Conservation (phyloP, 2,797 vertebrate genomes). For the Sardinella longiceps region DNA sequence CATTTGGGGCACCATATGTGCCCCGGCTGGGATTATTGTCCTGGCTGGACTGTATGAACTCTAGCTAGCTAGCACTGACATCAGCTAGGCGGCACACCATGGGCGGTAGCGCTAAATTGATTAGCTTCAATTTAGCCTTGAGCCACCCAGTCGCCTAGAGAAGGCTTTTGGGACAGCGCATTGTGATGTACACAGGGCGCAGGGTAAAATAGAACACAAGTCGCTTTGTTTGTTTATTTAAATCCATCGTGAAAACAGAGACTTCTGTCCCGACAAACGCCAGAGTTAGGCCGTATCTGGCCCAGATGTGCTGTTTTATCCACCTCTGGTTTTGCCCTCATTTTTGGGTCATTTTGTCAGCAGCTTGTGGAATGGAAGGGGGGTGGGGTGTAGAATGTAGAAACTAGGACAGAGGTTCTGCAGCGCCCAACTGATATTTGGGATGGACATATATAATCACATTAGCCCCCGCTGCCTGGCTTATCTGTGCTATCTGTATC, state of each 20-base stretch:
- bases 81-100: not conserved
- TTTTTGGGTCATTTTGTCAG: not conserved
- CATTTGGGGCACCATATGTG: conserved; percentile 56
- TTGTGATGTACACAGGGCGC: not conserved
- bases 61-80: not conserved
- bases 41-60: conserved; percentile 27
- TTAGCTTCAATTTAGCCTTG: not conserved
- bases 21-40: conserved; percentile 38
- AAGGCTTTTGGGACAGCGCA: not conserved
- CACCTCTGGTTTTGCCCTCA: not conserved
- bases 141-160: not conserved
- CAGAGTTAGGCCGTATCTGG: not conserved
- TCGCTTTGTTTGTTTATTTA: not conserved
- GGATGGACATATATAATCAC: not conserved
- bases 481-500: not conserved
- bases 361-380: not conserved
- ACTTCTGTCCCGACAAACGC: not conserved
- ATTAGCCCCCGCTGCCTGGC: not conserved
- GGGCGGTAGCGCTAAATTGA: not conserved
- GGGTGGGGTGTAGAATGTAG: not conserved
- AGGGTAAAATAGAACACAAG: not conserved
- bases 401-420: not conserved
- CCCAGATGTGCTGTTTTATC: not conserved
- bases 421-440: not conserved
- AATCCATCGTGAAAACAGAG: not conserved